phyloP scores from a whole-genome alignment of 2,888 invertebrate species.

The Lydus trimaculatus region DNA sequence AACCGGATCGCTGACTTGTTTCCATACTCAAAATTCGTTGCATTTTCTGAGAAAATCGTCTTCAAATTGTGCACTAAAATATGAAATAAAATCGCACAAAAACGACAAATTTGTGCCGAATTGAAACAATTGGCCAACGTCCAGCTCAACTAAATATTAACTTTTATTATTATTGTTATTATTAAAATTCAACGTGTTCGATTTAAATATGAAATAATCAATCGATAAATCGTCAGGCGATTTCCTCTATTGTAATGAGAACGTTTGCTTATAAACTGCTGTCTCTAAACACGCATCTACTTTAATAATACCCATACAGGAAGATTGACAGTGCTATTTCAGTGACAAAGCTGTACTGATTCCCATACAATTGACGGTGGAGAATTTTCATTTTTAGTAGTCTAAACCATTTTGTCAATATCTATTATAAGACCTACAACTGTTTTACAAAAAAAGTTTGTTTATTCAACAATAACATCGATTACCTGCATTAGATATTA shows the following conservation, averaged over 20 bases:
- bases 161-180: neutral
- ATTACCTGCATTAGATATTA: neutral
- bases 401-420: neutral
- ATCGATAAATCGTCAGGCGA: neutral
- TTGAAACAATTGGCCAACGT: neutral
- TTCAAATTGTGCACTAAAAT: neutral
- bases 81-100: neutral
- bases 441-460: neutral
- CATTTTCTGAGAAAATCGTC: slow-evolving; percentile 53
- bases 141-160: slow-evolving; percentile 6
- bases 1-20: slow-evolving; percentile 53
- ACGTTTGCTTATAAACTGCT: neutral
- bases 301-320: neutral
- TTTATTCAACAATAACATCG: neutral
- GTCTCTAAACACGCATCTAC: neutral
- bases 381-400: neutral
- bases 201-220: neutral
- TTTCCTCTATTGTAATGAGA: neutral
- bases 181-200: neutral
- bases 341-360: neutral
- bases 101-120: neutral
- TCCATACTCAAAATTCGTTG: slow-evolving; percentile 62
- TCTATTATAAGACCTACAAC: too few species aligned
- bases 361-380: neutral
- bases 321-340: neutral